A percentile compares a stretch with the other conserved stretches of the same genome.
Conservation (phyloP, 2,113 vertebrate genomes). For the Mustelus asterias region DNA sequence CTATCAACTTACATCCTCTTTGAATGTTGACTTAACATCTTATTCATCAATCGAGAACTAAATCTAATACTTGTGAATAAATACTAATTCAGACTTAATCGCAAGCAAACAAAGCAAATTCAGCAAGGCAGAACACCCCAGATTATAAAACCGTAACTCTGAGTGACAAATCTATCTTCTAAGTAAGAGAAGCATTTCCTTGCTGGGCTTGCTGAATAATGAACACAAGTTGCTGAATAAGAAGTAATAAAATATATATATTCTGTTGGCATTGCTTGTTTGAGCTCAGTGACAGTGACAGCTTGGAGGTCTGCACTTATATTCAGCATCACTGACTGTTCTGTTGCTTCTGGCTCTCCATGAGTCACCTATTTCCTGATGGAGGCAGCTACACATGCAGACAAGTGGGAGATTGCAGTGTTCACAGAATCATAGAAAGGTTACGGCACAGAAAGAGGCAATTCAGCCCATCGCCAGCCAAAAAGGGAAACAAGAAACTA, state of each 20-base stretch:
- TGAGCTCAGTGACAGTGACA: too few relatives aligned
- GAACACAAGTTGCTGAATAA: not conserved
- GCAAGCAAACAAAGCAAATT: not conserved
- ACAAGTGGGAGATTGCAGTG: not conserved
- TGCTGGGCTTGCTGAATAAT: not conserved
- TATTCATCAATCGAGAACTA: not conserved
- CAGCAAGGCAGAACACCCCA: too few relatives aligned
- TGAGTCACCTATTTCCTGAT: too few relatives aligned
- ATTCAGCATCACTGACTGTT: too few relatives aligned
- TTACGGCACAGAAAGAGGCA: too few relatives aligned
- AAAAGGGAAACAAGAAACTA: too few relatives aligned
- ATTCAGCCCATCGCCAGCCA: too few relatives aligned
- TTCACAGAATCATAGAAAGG: too few relatives aligned
- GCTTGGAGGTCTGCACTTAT: too few relatives aligned
- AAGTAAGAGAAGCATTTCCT: not conserved
- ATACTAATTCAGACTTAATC: not conserved
- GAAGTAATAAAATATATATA: not conserved
- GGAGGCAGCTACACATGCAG: too few relatives aligned
- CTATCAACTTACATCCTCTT: not conserved
- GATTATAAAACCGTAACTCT: not conserved
- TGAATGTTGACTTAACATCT: not conserved
- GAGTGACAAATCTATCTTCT: not conserved
- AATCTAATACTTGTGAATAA: too few relatives aligned
- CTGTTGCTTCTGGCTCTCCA: too few relatives aligned
- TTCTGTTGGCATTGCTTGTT: not conserved